Evolutionary conservation across 2,888 invertebrate genomes (phyloP).

Genomic region (Siphlonurus alternatus): DNA sequence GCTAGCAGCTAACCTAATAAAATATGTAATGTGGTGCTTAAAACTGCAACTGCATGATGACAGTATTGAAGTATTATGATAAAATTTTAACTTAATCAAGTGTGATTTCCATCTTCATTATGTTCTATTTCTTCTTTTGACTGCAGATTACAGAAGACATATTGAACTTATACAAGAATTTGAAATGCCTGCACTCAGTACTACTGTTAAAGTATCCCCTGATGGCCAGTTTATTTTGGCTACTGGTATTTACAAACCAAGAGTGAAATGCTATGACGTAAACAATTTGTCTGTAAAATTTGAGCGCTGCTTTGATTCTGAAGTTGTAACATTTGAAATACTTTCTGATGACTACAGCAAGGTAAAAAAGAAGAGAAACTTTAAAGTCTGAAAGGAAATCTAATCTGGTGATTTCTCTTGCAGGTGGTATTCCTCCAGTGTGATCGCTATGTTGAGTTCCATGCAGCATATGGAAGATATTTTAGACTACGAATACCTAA

Average conservation of each 20-base stretch:
- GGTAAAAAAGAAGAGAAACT: conserved; percentile 35
- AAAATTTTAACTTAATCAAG: no score
- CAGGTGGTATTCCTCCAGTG: conserved; percentile 78
- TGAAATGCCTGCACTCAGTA: conserved; percentile 94
- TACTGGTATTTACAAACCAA: conserved; percentile 91
- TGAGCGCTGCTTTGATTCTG: conserved; percentile 93
- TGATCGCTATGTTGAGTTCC: conserved; percentile 89
- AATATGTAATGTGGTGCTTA: no score
- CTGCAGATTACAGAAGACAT: conserved; percentile 62
- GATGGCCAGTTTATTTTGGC: conserved; percentile 88
- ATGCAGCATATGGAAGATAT: conserved; percentile 84
- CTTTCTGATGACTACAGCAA: conserved; percentile 94
- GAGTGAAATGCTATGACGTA: conserved; percentile 91
- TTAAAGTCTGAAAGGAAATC: no score
- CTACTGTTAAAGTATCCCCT: conserved; percentile 61
- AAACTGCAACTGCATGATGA: not conserved
- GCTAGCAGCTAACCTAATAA: no score
- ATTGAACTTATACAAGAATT: conserved; percentile 98
- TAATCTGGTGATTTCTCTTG: no score
- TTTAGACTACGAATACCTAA: conserved; percentile 82
- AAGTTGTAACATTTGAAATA: conserved; percentile 84
- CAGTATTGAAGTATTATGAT: conserved; percentile 7
- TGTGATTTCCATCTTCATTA: no score
- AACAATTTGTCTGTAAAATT: conserved; percentile 92
- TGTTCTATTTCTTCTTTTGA: no score